Evolutionary conservation across 2,797 vertebrate species (phyloP), one percentile per base, ranked within the genome.

Genomic region (Ptychobarbus kaznakovi): DNA sequence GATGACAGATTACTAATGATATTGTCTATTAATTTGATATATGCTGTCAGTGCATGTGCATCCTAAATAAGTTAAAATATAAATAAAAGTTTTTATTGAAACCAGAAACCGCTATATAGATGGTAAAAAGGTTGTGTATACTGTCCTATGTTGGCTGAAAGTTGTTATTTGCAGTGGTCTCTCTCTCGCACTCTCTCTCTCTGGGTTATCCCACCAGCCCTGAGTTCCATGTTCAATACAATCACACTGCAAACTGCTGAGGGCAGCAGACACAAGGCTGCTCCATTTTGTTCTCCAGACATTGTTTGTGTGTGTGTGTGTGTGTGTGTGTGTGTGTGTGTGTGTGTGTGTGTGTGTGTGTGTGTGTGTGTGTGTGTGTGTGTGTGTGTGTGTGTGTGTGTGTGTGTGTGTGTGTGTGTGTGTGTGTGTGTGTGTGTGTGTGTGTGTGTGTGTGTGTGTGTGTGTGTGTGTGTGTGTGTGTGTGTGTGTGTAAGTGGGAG

Each of bases 211-310:
- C 79, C 83, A 92, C 88, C 87, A 90, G 91, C 87, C 90, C 89
- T 90, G 87, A 91, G 87, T 89, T 89, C 88, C 82, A 91, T 92
- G 92, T 90, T 91, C 94, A 94, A 93, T 93, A 95, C 94, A 95
- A 95, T 94, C 92, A 92, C 88, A 86, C 89, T 88, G 89, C 91
- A 94, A 95, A 95, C 93, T 95, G 95, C 95, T 95, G 95, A 96
- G 94, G 91, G 88, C 93, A 95, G 94, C 95, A 96, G 92, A 94
- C 89, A 89, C 93, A 93, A 92, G 90, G 92, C 93, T 93, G 93
- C 93, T 93, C 93, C 53, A 89, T 94, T 94, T 93, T 95, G 94
- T 95, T 95, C 94, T 94, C 91, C 91, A 94, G 93, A 94, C 93
- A 93, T 92, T 94, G 94, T 94, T 90, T 90, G 90, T 91, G 92